Conservation (phyloP, 2,888 invertebrate species). For the Neoascia interrupta region DNA sequence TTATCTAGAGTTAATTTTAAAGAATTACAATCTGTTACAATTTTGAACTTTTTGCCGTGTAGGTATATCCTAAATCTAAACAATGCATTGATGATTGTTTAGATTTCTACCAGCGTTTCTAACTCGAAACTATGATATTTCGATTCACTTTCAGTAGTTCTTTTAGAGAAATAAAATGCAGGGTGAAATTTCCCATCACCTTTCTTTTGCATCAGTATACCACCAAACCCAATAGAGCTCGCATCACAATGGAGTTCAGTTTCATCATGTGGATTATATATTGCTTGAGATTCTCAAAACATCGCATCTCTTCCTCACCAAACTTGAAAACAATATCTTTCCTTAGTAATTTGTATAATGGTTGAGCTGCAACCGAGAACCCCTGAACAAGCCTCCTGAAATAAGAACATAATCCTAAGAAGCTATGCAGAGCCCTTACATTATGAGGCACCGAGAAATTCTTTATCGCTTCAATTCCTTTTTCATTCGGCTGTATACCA, state of each 20-base stretch:
- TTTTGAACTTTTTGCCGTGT: no score
- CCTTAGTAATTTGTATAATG: constrained; percentile 20
- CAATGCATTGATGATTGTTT: constrained; percentile 59
- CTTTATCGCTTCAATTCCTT: constrained; percentile 49
- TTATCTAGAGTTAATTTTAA: no score
- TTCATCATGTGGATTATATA: not conserved
- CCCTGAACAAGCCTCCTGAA: constrained; percentile 26
- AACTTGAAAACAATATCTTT: constrained; percentile 14
- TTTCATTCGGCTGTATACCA: constrained; percentile 59
- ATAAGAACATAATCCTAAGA: constrained; percentile 27
- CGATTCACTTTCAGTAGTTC: constrained; percentile 70
- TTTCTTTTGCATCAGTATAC: constrained; percentile 11
- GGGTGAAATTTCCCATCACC: constrained; percentile 2
- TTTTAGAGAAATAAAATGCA: constrained; percentile 62
- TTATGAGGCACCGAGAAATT: constrained; percentile 63
- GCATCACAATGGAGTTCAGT: constrained; percentile 11
- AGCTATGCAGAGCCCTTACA: constrained; percentile 25
- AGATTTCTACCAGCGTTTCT: no score
- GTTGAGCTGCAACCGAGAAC: constrained; percentile 28
- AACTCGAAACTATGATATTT: constrained; percentile 74
- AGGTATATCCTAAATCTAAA: no score
- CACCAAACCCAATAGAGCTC: not conserved
- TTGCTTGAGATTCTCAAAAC: constrained; percentile 8
- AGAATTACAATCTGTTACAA: no score
- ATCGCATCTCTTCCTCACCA: constrained; percentile 10